phyloP scores from a whole-genome alignment of 2,113 vertebrate genomes.

The Corythornis madagascariensis region DNA sequence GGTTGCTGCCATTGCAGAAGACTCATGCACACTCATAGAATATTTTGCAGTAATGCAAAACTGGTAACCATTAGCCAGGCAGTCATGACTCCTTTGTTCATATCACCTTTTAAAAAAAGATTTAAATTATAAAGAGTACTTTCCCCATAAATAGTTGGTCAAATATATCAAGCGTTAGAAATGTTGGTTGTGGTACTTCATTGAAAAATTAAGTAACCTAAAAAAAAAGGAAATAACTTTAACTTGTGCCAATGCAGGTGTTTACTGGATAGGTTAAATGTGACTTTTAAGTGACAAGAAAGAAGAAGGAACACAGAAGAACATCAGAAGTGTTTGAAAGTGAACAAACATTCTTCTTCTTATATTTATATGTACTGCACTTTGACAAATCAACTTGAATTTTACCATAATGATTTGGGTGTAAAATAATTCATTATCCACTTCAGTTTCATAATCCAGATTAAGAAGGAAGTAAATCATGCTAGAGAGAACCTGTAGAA shows the following conservation, averaged over 20 bases:
- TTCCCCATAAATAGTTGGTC: not conserved
- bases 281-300: not conserved
- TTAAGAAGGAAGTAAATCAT: not conserved
- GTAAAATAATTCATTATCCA: not conserved
- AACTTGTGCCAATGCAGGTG: not conserved
- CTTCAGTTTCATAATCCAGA: not conserved
- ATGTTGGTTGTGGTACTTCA: not conserved
- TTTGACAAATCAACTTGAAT: not conserved
- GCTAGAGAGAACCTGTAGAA: not conserved
- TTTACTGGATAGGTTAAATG: not conserved
- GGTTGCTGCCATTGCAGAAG: not conserved
- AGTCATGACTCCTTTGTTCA: not conserved
- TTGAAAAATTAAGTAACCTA: not conserved
- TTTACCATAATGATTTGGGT: not conserved
- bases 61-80: not conserved
- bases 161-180: not conserved
- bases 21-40: accelerated
- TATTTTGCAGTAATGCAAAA: not conserved
- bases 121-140: not conserved
- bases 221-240: not conserved
- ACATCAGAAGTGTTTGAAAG: not conserved
- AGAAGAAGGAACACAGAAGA: not conserved
- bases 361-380: not conserved
- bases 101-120: not conserved
- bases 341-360: accelerated